A percentile compares a stretch with the other conserved stretches of the same genome.
phyloP scores from a whole-genome alignment of 2,113 vertebrate genomes.

The Nymphicus hollandicus region DNA sequence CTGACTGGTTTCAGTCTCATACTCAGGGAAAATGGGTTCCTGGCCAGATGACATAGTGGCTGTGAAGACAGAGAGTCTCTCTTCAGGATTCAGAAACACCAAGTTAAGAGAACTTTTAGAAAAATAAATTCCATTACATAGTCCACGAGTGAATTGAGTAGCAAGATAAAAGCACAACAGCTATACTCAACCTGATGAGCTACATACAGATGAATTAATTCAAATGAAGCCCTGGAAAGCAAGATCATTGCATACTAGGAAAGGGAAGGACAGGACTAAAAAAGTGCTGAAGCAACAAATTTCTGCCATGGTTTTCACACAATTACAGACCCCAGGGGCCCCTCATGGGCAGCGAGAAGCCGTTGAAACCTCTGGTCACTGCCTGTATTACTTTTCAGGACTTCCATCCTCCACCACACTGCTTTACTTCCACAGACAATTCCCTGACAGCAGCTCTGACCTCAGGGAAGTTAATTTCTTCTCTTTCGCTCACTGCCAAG shows the following conservation, averaged over 20 bases:
- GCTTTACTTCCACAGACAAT: background rate
- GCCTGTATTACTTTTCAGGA: background rate
- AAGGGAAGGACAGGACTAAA: background rate
- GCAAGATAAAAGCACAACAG: background rate
- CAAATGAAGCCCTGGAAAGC: background rate
- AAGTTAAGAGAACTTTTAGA: background rate
- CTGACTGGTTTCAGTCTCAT: constrained; percentile 47
- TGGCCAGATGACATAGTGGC: constrained; percentile 29
- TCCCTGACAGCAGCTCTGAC: background rate
- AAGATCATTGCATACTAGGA: background rate
- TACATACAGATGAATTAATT: background rate
- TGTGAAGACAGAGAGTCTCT: background rate
- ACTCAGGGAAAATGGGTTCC: background rate
- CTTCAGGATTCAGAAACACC: background rate
- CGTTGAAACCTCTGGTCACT: background rate
- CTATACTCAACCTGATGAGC: background rate
- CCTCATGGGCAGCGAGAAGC: background rate
- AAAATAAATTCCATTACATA: background rate
- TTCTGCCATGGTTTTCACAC: background rate
- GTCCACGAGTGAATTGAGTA: background rate
- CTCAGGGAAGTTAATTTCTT: background rate
- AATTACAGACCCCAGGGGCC: rapidly evolving
- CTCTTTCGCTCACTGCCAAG: background rate
- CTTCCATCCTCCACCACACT: background rate
- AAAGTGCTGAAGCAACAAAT: background rate